Base-by-base conservation (phyloP, 2,797 vertebrate genomes). In the Chaetodon trifasciatus region DNA sequence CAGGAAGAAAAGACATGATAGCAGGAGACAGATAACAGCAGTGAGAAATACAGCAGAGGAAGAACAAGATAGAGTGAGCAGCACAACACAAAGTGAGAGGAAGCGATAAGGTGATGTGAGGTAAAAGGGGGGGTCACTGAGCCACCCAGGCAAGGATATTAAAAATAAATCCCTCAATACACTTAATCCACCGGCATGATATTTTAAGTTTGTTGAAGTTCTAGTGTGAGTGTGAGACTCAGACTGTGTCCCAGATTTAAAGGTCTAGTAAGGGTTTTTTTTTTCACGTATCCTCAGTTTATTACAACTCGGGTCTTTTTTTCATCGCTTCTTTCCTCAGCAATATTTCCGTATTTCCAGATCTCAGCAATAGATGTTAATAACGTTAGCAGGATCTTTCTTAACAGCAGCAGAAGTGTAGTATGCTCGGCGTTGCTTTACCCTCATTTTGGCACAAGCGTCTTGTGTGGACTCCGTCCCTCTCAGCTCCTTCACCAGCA, bases 391-490 rank as follows among this genome's bases (percentile, higher is more conserved):
- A 56, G 16, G 44, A 52, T 21, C 11, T 24, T 23, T 37, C 24
- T 4, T 11, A 60, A 53, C 28, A 64, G n/a, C 0, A 70, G 60
- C 3, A 32, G 17, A 32, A 47, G 8, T 50, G 11, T 21, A 39
- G 35, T 37, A 70, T 65, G 15, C 50, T 13, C 49, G 40, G 47
- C 15, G 44, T 53, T 66, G 69, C 95, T 95, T 96, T 97, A 99
- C 98, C 97, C 98, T 96, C 98, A 99, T 99, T 95, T 99, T 99
- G 90, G 98, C 97, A 87, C 98, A 99, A 0, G 98, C 98, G 74
- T 99, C 98, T 89, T 99, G 98, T 77, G 98, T 99, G 67, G 98
- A 99, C 86, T 99, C 98, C 3, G 98, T 99, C 50, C 98, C 98
- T 94, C 98, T 96, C 87, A 99, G 94, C 91, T 99, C 98, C 93